These are phyloP conservation scores for Dascyllus trimaculatus DNA, from an alignment of 2,113 vertebrate species.

Conservation along the genomic window DNA sequence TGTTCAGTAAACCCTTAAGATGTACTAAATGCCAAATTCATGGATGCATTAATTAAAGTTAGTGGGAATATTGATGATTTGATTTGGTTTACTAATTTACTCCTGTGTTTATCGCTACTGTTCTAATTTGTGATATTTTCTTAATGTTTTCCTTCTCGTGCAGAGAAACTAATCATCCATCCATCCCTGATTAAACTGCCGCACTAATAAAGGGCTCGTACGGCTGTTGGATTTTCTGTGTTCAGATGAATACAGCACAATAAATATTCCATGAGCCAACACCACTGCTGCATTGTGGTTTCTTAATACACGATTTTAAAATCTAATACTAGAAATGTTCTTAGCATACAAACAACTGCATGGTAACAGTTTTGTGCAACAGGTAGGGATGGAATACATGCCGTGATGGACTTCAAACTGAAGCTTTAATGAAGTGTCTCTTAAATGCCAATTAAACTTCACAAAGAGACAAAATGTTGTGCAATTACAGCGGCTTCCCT, in stretches of 20 bases:
- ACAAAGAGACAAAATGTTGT: neutral
- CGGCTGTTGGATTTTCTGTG: neutral
- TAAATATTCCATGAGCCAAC: neutral
- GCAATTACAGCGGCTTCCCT: neutral
- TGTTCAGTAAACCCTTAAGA: conserved; percentile 21
- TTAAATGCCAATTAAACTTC: neutral
- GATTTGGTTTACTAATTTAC: conserved; percentile 38
- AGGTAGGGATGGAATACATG: neutral
- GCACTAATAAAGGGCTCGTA: conserved; percentile 4
- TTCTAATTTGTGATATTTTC: conserved; percentile 30
- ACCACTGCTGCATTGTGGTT: neutral
- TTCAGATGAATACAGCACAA: neutral
- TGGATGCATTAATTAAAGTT: conserved; percentile 30
- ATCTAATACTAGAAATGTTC: too few species aligned
- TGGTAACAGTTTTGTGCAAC: neutral
- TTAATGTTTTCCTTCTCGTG: conserved; percentile 15
- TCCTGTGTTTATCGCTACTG: conserved; percentile 14
- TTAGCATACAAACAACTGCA: neutral
- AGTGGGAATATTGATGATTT: conserved; percentile 27
- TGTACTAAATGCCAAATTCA: conserved; percentile 22
- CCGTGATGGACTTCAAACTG: neutral
- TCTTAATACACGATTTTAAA: neutral
- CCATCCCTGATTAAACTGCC: conserved; percentile 28
- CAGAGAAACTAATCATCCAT: conserved; percentile 26
- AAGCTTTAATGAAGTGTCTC: neutral